Base-by-base conservation (phyloP, 2,888 invertebrate species). In the Nasonovia ribisnigri region DNA sequence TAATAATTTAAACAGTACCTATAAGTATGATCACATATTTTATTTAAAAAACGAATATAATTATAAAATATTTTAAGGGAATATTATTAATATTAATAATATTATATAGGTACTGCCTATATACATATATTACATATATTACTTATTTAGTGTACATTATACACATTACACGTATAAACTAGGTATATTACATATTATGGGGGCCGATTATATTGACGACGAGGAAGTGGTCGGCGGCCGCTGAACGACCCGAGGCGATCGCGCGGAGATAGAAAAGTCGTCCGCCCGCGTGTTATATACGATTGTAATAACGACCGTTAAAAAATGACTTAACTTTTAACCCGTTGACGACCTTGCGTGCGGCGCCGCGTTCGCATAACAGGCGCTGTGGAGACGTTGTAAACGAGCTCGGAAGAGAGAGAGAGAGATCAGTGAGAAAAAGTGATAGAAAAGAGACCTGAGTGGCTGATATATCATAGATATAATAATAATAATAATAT, bases 241-340 rank as follows among this genome's bases (percentile, higher is more conserved):
- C 29, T 24, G 42, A 20, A n/a, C 26, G 54, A 54, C 86, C 46
- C 86, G 57, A n/a, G 60, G 67, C 77, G 42, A 42, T 48, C 90
- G 48, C 43, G 46, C 90, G 20, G 36, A 48, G 46, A 77, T 48
- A 77, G 90, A 90, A 77, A 67, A 90, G 46, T 67, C 67, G 42
- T 77, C 43, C 67, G 36, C 51, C 88, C 88, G 88, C 77, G 90
- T 51, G n/a, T n/a, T 51, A 3, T 48, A 26, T 46, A 48, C 48
- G 90, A 48, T 26, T 36, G 48, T n/a, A n/a, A 54, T 11, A 60
- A 67, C 90, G 90, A 67, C 90, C 67, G 89, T 43, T 90, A 46
- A 54, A 77, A 90, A 91, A 84, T 54, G 91, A 84, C 91, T 91
- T 84, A 91, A 91, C 84, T 91, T 84, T 84, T 57, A 43, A 84